Base-by-base conservation (phyloP, 2,113 vertebrate genomes). In the Mustelus asterias region DNA sequence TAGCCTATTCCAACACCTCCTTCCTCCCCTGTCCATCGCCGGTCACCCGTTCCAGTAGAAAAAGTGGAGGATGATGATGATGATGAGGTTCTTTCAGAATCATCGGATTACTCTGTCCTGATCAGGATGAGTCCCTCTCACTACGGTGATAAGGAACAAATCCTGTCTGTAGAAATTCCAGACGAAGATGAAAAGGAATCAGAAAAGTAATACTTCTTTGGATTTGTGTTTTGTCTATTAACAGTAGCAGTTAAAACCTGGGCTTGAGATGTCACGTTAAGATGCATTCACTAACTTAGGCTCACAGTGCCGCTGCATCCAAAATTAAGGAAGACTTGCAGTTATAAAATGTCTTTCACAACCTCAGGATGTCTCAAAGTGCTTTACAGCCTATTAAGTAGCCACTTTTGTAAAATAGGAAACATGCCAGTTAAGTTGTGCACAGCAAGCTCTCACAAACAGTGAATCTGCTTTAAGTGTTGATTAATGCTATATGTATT, bases 161-260 rank as follows among this genome's bases (percentile, higher is more conserved):
- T 97, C n/a, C 97, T 98, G 1, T 97, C 97, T 0, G 98, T 98
- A 96, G 98, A 98, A 96, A 96, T 97, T 85, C 44, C 96, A 0
- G 96, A 58, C 0, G 96, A 76, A 63, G 97, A 96, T 72, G 89
- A 96, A 70, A 24, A 94, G 13, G 24, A 95, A 37, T 54, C 94
- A 9, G 94, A 95, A 26, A 33, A 95, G 69, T 95, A 67, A 95
- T 94, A 94, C 37, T 72, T 41, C 63, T 94, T 94, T 92, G 58
- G 93, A 44, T 54, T 76, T 76, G n/a, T 41, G 70, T 72, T 37
- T 72, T 76, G 41, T 76, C 44, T 95, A 69, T 72, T 76, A 95
- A 95, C 5, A 95, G 67, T 95, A 70, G 41, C 93, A 72, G 67
- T 70, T 70, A 48, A 44, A 94, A 48, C 48, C 37, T 95, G 10